Evolutionary conservation across 2,888 invertebrate species (phyloP).

Genomic region (Rugalucina vietnamica): DNA sequence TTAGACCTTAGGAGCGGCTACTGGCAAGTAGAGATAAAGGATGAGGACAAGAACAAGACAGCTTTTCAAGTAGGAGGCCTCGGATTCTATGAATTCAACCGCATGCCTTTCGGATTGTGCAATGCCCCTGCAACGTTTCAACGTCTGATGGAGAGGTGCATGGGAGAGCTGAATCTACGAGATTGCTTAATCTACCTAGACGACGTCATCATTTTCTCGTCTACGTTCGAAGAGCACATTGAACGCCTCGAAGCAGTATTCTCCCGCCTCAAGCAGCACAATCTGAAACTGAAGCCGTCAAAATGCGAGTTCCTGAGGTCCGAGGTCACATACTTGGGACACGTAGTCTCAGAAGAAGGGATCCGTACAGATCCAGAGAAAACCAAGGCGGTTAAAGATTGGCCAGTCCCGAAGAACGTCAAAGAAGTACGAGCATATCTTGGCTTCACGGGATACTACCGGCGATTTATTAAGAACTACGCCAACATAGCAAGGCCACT

Average conservation of each 20-base stretch:
- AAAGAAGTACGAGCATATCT: background rate
- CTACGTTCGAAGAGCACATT: background rate
- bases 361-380: background rate
- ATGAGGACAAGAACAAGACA: background rate
- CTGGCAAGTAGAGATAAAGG: background rate
- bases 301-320: background rate
- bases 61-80: slow-evolving; percentile 9
- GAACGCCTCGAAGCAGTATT: background rate
- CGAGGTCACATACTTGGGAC: background rate
- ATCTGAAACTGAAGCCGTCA: background rate
- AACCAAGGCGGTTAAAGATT: background rate
- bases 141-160: background rate
- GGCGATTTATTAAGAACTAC: background rate
- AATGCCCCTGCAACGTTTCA: slow-evolving; percentile 2
- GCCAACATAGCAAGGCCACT: background rate
- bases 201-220: background rate
- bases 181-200: background rate
- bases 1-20: background rate
- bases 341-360: background rate
- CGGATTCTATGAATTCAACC: no score
- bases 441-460: slow-evolving; percentile 1
- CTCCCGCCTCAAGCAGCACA: background rate
- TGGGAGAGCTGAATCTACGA: background rate
- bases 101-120: no score
- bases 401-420: background rate